phyloP scores from a whole-genome alignment of 2,113 vertebrate species.

The Hiodon alosoides region DNA sequence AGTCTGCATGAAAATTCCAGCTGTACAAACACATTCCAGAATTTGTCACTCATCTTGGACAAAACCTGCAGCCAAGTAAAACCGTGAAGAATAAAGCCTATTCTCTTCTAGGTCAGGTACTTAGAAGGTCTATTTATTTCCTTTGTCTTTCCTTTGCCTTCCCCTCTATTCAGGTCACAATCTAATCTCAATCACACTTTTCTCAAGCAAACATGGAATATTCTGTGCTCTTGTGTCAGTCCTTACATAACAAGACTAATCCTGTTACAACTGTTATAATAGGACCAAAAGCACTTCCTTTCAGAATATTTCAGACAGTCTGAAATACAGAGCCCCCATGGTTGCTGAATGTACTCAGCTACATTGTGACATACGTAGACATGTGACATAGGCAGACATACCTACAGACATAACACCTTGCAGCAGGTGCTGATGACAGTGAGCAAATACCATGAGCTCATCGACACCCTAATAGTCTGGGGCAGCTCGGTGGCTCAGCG shows the following conservation, averaged over 20 bases:
- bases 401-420: too few species aligned
- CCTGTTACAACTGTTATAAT: not conserved
- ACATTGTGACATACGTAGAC: too few species aligned
- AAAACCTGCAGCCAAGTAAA: slow-evolving; percentile 9
- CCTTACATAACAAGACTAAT: slow-evolving; percentile 13
- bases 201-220: slow-evolving; percentile 1
- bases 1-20: slow-evolving; percentile 4
- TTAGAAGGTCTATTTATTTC: not conserved
- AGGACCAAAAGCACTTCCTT: too few species aligned
- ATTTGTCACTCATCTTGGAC: slow-evolving; percentile 15
- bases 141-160: too few species aligned
- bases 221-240: not conserved
- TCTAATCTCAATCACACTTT: slow-evolving; percentile 11
- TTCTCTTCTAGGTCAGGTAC: not conserved
- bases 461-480: not conserved
- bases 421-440: too few species aligned
- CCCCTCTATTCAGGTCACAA: too few species aligned
- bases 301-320: too few species aligned
- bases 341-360: too few species aligned
- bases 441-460: not conserved
- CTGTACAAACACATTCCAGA: slow-evolving; percentile 7
- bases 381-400: too few species aligned
- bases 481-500: not conserved
- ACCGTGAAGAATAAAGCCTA: slow-evolving; percentile 10
- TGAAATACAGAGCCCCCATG: too few species aligned